phyloP scores from a whole-genome alignment of 2,888 invertebrate genomes.

The Elysia crispata region DNA sequence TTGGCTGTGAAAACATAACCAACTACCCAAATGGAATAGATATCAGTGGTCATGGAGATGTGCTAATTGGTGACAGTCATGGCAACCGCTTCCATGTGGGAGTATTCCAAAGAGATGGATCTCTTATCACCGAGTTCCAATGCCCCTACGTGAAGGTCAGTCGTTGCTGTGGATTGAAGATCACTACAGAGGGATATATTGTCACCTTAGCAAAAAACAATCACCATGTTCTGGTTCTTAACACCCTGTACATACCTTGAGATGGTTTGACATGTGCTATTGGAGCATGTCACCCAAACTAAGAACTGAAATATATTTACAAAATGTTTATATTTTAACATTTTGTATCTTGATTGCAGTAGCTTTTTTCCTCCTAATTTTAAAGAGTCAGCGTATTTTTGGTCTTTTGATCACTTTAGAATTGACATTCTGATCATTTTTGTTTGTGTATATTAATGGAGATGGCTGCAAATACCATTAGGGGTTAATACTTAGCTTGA shows the following conservation, averaged over 20 bases:
- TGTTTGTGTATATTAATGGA: too few species aligned
- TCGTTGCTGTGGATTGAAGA: conserved; percentile 97
- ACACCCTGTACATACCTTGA: conserved; percentile 77
- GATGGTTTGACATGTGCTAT: not conserved
- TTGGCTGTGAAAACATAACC: conserved; percentile 96
- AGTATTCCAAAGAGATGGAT: conserved; percentile 92
- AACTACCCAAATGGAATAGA: conserved; percentile 99
- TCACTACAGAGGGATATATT: conserved; percentile 96
- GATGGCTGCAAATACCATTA: too few species aligned
- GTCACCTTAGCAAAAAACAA: conserved; percentile 96
- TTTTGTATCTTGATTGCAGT: too few species aligned
- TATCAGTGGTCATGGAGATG: conserved; percentile 97
- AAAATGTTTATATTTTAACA: too few species aligned
- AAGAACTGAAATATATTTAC: too few species aligned
- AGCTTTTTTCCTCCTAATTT: too few species aligned
- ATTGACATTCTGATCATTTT: too few species aligned
- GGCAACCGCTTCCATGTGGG: conserved; percentile 98
- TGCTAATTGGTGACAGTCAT: conserved; percentile 97
- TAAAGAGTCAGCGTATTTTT: too few species aligned
- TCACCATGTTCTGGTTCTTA: conserved; percentile 96
- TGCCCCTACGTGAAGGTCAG: conserved; percentile 99
- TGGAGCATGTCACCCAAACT: not conserved
- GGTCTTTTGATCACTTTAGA: too few species aligned
- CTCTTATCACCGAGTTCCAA: conserved; percentile 86
- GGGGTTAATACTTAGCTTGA: too few species aligned